Base-by-base conservation (phyloP, 2,797 vertebrate genomes). In the Brotula barbata region DNA sequence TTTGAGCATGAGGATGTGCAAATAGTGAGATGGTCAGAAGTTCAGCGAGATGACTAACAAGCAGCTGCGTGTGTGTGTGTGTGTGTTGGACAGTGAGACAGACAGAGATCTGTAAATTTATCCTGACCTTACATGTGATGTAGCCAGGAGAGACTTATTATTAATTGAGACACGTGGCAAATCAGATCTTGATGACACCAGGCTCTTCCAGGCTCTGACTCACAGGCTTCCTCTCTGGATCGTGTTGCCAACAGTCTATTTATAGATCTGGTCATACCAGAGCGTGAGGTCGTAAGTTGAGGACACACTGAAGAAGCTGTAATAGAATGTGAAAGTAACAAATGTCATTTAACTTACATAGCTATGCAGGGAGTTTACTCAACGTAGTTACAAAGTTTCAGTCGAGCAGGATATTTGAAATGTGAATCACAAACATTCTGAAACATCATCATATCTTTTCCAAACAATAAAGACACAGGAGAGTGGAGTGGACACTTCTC, bases 401-500 rank as follows among this genome's bases (percentile, higher is more conserved):
- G n/a, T 40, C 15, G 16, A n/a, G n/a, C n/a, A 14, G 23, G 28
- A 15, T 2, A 40, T 28, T 28, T 28, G 3, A 3, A 4, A 28
- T 28, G n/a, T n/a, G 46, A 41, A 56, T 51, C 39, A 33, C 25
- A 7, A 8, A 12, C 13, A 11, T 20, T 52, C 14, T 55, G 3
- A 52, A 48, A 40, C 17, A 7, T 48, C 23, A 22, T 31, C 13
- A 28, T 22, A 43, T 17, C 3, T 1, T 39, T 1, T 57, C 1
- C 58, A 90, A 87, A 83, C 15, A 68, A 85, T 0, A 58, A 39
- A 34, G 86, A 90, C 0, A 83, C 81, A 1, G 83, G 64, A n/a
- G 75, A 78, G 63, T 88, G 79, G 84, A 84, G 73, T 13, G 87
- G 90, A 5, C 94, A 96, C 85, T 95, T 96, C 78, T 92, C 93